These are phyloP conservation scores for Phortica okadai DNA, from an alignment of 2,888 invertebrate species.

Conservation along the genomic window DNA sequence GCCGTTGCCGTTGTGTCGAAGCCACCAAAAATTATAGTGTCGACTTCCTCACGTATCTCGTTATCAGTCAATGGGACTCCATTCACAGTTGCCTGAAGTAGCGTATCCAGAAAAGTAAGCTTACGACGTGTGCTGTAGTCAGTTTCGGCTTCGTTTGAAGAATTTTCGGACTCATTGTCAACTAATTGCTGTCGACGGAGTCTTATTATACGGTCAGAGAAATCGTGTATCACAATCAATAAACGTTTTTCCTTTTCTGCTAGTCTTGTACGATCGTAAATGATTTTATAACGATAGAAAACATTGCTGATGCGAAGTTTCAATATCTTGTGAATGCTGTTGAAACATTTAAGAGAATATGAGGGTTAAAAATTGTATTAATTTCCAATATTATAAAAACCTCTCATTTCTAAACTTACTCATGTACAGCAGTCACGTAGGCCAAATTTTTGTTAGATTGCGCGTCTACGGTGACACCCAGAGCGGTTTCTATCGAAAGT, in stretches of 20 bases:
- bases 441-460: slow-evolving; percentile 50
- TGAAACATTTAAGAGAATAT: background rate
- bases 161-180: slow-evolving; percentile 42
- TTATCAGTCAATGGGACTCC: slow-evolving; percentile 45
- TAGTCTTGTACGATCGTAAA: slow-evolving; percentile 44
- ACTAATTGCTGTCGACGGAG: background rate
- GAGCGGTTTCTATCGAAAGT: slow-evolving; percentile 51
- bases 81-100: slow-evolving; percentile 48
- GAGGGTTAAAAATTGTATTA: too few relatives aligned
- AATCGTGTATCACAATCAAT: slow-evolving; percentile 50
- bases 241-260: slow-evolving; percentile 47
- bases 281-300: slow-evolving; percentile 48
- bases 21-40: slow-evolving; percentile 61
- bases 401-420: slow-evolving; percentile 47
- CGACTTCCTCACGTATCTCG: slow-evolving; percentile 62
- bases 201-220: slow-evolving; percentile 54
- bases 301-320: slow-evolving; percentile 49
- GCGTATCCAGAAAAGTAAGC: slow-evolving; percentile 47
- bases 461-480: slow-evolving; percentile 49
- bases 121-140: background rate
- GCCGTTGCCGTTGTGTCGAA: slow-evolving; percentile 61
- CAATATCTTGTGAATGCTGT: slow-evolving; percentile 50
- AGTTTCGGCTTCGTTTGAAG: slow-evolving; percentile 16
- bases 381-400: background rate
- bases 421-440: slow-evolving; percentile 54